Base-by-base conservation (phyloP, 2,888 invertebrate genomes). In the Sminthurides aquaticus region DNA sequence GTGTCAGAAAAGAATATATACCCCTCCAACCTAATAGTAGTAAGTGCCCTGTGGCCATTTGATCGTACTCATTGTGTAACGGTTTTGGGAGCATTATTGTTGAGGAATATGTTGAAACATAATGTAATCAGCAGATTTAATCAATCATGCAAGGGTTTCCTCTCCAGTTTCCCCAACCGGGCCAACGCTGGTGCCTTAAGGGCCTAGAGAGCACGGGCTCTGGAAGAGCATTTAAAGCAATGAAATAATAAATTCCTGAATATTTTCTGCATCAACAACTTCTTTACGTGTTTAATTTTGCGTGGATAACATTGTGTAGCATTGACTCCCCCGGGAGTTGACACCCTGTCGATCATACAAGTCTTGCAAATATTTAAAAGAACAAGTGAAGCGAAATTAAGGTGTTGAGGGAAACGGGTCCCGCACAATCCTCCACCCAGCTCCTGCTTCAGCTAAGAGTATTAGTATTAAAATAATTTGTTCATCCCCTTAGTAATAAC, bases 321-420 rank as follows among this genome's bases (percentile, higher is more conserved):
- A 34, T 15, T 15, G 43, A 5, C 43, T 34, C 43, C 43, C 43
- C 15, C 8, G 5, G 43, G 43, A 34, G 43, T 34, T 34, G 15
- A 34, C 43, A 34, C 43, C 15, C 43, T 34, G 5, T 5, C 5
- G 8, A 34, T 15, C 5, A 34, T 34, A 15, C 43, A 34, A 15
- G 5, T 34, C 15, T 34, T 34, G 43, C 43, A 34, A 34, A 34
- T 15, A 43, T 20, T 34, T 60, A 60, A 57, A 63, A 63, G 63
- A 49, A 52, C 57, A 63, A 63, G 25, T 63, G 63, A 63, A 58
- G 63, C 63, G 63, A 49, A 27, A 63, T 63, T 58, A 60, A 54
- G 54, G 57, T 57, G 29, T 26, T 2, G 27, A 29, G 43, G 15
- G 15, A 34, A 34, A 11, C 43, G 43, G 43, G n/a, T n/a, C n/a